phyloP scores from a whole-genome alignment of 2,888 invertebrate genomes.

The Chrysolina haemoptera region DNA sequence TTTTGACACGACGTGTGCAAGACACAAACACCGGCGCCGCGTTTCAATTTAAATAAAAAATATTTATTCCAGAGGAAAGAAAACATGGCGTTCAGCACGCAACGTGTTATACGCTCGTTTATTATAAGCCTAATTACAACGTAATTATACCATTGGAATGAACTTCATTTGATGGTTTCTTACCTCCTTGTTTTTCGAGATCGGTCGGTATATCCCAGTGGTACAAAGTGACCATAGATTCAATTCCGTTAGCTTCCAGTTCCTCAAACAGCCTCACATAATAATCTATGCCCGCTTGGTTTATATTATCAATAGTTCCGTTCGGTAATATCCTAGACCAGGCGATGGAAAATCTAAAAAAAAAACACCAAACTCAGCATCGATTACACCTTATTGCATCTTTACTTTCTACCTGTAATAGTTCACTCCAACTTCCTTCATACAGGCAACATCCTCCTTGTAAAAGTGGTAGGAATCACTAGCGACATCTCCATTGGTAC shows the following conservation, averaged over 20 bases:
- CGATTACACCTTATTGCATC: neutral
- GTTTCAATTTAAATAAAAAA: no score
- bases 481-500: slow-evolving; percentile 75
- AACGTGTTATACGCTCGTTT: no score
- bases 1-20: no score
- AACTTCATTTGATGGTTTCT: neutral
- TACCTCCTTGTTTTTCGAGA: slow-evolving; percentile 65
- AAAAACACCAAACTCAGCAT: neutral
- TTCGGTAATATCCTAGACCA: slow-evolving; percentile 71
- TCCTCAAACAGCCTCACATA: slow-evolving; percentile 53
- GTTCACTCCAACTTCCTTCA: slow-evolving; percentile 73
- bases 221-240: slow-evolving; percentile 72
- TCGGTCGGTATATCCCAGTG: slow-evolving; percentile 74
- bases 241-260: slow-evolving; percentile 71
- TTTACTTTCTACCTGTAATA: slow-evolving; percentile 67
- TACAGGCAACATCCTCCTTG: slow-evolving; percentile 74
- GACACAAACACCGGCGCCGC: no score
- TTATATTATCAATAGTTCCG: slow-evolving; percentile 70
- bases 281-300: slow-evolving; percentile 68
- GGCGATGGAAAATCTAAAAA: slow-evolving; percentile 62
- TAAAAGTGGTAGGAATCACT: slow-evolving; percentile 79
- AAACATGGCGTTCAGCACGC: no score
- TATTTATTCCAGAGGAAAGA: no score
- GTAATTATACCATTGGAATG: no score
- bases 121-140: no score